Conservation (phyloP, 2,888 invertebrate species). For the Mylabris sibirica region DNA sequence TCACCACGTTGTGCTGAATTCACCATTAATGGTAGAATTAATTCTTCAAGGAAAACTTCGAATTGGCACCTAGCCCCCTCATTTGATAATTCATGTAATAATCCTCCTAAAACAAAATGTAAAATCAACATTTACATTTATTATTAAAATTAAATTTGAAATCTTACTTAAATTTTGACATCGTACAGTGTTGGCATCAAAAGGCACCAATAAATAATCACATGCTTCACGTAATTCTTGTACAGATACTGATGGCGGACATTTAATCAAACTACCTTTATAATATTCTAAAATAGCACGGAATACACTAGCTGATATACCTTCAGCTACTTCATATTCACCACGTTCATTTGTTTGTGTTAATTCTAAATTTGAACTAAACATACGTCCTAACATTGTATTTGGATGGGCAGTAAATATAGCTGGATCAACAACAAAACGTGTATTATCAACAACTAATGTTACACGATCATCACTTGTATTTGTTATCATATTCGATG, state of each 20-base stretch:
- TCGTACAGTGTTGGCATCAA: constrained; percentile 93
- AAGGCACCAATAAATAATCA: constrained; percentile 97
- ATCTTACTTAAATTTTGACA: constrained; percentile 95
- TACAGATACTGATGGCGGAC: constrained; percentile 95
- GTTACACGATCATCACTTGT: constrained; percentile 82
- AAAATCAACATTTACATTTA: neutral
- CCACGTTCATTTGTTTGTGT: constrained; percentile 95
- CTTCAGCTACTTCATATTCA: constrained; percentile 95
- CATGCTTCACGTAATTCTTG: constrained; percentile 98
- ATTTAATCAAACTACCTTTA: constrained; percentile 87
- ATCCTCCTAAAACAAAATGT: constrained; percentile 70
- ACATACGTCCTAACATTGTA: constrained; percentile 99
- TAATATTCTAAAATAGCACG: constrained; percentile 95
- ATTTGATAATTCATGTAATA: constrained; percentile 97
- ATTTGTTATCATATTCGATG: neutral
- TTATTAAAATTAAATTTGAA: constrained; percentile 37
- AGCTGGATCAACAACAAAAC: constrained; percentile 90
- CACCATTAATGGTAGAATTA: constrained; percentile 97
- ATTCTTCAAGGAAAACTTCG: constrained; percentile 92
- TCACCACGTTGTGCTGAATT: constrained; percentile 93
- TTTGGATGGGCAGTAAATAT: constrained; percentile 95
- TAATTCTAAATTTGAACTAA: constrained; percentile 89
- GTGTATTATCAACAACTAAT: constrained; percentile 94
- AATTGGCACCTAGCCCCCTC: constrained; percentile 99
- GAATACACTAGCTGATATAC: constrained; percentile 94